Evolutionary conservation across 2,113 vertebrate genomes (phyloP).

Genomic region (Lontra canadensis): DNA sequence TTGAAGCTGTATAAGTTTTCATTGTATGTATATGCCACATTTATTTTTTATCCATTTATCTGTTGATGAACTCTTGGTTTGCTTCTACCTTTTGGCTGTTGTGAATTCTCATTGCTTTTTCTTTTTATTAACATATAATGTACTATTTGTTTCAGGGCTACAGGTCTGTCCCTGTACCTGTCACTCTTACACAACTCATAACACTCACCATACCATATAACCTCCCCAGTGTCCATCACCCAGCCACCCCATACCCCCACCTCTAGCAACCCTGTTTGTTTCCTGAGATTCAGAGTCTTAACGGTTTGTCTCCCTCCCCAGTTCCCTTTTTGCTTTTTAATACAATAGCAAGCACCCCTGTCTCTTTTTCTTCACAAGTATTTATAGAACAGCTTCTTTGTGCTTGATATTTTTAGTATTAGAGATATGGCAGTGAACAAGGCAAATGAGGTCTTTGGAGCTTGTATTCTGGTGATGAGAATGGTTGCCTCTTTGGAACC

Average conservation of each 20-base stretch:
- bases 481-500: background rate
- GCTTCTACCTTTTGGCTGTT: background rate
- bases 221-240: too few species aligned
- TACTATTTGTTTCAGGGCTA: too few species aligned
- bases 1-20: background rate
- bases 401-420: constrained; percentile 10
- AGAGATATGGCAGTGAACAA: background rate
- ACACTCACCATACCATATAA: too few species aligned
- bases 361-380: constrained; percentile 2
- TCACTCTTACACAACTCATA: too few species aligned
- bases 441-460: background rate
- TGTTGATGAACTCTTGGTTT: background rate
- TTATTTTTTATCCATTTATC: background rate
- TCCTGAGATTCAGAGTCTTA: too few species aligned
- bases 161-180: too few species aligned
- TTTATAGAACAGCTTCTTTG: background rate
- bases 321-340: background rate
- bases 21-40: background rate
- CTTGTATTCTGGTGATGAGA: constrained; percentile 3
- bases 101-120: constrained; percentile 21
- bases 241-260: too few species aligned
- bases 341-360: background rate
- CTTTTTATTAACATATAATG: too few species aligned
- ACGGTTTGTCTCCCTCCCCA: too few species aligned
- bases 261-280: too few species aligned